Conservation (phyloP, 2,888 invertebrate species). For the Macaria liturata region DNA sequence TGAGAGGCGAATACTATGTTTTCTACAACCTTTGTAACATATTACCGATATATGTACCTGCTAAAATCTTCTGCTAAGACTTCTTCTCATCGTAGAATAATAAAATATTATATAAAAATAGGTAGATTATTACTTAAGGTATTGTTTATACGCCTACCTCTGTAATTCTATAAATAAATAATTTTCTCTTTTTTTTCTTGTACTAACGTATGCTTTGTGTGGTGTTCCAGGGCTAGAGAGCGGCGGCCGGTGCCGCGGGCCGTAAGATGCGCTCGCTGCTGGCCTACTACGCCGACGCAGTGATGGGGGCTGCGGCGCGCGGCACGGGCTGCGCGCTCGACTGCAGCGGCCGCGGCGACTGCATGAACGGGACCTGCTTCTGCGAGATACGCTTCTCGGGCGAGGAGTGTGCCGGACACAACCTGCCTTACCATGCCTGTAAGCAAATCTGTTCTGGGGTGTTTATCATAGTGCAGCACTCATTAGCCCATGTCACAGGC, state of each 20-base stretch:
- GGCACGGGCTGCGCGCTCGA: slow-evolving; percentile 86
- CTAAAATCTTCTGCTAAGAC: no score
- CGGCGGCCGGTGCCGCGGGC: slow-evolving; percentile 60
- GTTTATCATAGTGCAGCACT: no score
- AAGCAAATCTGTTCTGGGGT: slow-evolving; percentile 32
- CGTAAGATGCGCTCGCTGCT: slow-evolving; percentile 76
- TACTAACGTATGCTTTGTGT: no score
- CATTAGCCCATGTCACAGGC: no score
- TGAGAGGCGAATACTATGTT: no score
- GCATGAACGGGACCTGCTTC: slow-evolving; percentile 94
- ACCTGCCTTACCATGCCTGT: slow-evolving; percentile 87
- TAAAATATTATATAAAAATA: not conserved
- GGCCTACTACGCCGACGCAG: slow-evolving; percentile 76
- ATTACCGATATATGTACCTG: no score
- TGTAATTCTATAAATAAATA: no score
- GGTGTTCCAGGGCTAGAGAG: slow-evolving; percentile 49
- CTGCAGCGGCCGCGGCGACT: slow-evolving; percentile 96
- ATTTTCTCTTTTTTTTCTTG: not conserved
- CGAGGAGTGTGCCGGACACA: slow-evolving; percentile 91
- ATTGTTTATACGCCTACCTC: no score
- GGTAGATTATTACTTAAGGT: not conserved
- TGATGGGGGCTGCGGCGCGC: slow-evolving; percentile 68
- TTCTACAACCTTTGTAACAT: no score
- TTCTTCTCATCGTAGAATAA: no score
- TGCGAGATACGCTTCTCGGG: slow-evolving; percentile 95